Evolutionary conservation across 2,888 invertebrate species (phyloP).

Genomic region (Acronicta aceris): DNA sequence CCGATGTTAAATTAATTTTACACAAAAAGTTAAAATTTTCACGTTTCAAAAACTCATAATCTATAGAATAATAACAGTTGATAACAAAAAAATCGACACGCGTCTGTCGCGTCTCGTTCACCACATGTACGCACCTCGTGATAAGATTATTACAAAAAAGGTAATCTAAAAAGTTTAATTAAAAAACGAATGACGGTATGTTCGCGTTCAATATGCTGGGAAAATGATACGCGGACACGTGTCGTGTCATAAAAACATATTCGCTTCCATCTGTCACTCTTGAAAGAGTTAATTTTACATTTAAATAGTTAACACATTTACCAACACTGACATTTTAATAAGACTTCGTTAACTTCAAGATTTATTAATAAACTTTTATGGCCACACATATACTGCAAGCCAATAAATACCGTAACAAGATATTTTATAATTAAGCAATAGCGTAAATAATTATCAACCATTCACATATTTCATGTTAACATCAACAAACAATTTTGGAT

Average conservation of each 20-base stretch:
- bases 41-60: not conserved
- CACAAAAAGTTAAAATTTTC: too few species aligned
- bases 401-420: not conserved
- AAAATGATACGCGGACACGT: slow-evolving; percentile 64
- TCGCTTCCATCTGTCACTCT: slow-evolving; percentile 8
- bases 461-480: too few species aligned
- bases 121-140: slow-evolving; percentile 58
- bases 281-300: too few species aligned
- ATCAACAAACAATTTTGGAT: too few species aligned
- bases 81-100: slow-evolving; percentile 50
- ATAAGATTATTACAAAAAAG: slow-evolving; percentile 40
- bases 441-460: not conserved
- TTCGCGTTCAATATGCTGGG: slow-evolving; percentile 68
- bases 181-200: slow-evolving; percentile 52
- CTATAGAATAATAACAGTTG: slow-evolving; percentile 52
- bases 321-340: too few species aligned
- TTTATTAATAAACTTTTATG: too few species aligned
- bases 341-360: too few species aligned
- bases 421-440: too few species aligned
- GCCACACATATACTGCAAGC: not conserved
- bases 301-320: not conserved
- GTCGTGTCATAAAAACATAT: slow-evolving; percentile 51
- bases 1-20: too few species aligned
- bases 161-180: slow-evolving; percentile 36
- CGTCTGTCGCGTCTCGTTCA: slow-evolving; percentile 51